phyloP scores from a whole-genome alignment of 2,797 vertebrate genomes.

The Eutrigla gurnardus region DNA sequence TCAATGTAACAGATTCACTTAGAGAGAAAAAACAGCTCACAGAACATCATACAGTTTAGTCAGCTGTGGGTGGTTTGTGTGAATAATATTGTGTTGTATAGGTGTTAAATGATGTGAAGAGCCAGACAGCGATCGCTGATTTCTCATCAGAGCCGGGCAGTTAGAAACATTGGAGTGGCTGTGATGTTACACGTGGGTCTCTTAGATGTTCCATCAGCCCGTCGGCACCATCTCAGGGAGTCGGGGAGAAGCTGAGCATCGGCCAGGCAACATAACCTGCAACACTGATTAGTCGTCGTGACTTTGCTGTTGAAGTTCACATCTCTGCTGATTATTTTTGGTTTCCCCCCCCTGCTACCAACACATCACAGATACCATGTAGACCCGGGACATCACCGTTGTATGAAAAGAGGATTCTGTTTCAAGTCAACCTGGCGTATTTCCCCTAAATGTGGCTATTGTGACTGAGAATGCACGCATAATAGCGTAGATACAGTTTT shows the following conservation, averaged over 20 bases:
- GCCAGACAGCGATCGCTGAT: slow-evolving; percentile 1
- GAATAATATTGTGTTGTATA: slow-evolving; percentile 20
- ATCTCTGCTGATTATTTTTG: too few relatives aligned
- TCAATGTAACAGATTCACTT: neutral
- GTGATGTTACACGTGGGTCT: neutral
- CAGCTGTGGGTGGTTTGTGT: slow-evolving; percentile 46
- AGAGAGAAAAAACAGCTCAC: slow-evolving; percentile 9
- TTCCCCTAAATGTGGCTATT: neutral
- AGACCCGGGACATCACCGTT: neutral
- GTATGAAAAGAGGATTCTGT: too few relatives aligned
- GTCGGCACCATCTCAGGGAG: neutral
- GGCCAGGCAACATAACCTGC: neutral
- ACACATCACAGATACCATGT: neutral
- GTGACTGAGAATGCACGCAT: neutral
- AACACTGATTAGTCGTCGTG: neutral
- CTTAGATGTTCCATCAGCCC: neutral
- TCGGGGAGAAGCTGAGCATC: neutral
- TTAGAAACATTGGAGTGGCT: neutral
- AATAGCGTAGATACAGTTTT: neutral
- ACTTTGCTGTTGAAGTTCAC: neutral
- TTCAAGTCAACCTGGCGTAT: neutral
- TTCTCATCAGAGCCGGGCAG: slow-evolving; percentile 7
- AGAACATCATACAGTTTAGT: slow-evolving; percentile 13
- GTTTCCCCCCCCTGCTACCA: too few relatives aligned
- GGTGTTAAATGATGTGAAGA: slow-evolving; percentile 39